phyloP scores from a whole-genome alignment of 2,113 vertebrate species.

The Meriones unguiculatus region DNA sequence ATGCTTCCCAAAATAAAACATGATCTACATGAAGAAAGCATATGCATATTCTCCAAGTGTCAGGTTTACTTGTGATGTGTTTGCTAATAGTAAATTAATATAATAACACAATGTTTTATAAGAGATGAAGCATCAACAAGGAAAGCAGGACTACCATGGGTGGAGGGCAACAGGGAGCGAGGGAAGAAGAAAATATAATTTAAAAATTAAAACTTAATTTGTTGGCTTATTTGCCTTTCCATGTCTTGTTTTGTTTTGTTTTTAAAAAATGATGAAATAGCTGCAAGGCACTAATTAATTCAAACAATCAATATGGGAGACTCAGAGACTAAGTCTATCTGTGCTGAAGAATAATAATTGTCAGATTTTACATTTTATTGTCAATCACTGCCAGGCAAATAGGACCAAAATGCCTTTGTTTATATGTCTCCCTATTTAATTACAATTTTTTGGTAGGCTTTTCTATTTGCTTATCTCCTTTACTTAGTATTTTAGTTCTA shows the following conservation, averaged over 20 bases:
- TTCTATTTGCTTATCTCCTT: conserved; percentile 22
- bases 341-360: background rate
- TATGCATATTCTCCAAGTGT: background rate
- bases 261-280: conserved; percentile 32
- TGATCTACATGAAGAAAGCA: background rate
- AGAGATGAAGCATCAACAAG: background rate
- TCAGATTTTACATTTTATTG: conserved; percentile 3
- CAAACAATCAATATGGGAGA: conserved; percentile 10
- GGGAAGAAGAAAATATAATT: conserved; percentile 3
- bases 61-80: background rate
- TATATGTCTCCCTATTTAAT: conserved; percentile 20
- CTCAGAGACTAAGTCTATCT: conserved; percentile 1
- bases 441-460: background rate
- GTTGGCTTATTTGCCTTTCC: background rate
- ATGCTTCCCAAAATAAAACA: background rate
- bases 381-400: background rate
- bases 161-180: background rate
- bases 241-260: conserved; percentile 4
- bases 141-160: background rate
- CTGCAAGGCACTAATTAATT: conserved; percentile 55
- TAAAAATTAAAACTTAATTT: conserved; percentile 44
- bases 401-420: conserved; percentile 15
- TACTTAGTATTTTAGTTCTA: conserved; percentile 42
- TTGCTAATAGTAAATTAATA: background rate
- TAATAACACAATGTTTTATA: background rate